Conservation (phyloP, 2,888 invertebrate genomes). For the Conops quadrifasciatus region DNA sequence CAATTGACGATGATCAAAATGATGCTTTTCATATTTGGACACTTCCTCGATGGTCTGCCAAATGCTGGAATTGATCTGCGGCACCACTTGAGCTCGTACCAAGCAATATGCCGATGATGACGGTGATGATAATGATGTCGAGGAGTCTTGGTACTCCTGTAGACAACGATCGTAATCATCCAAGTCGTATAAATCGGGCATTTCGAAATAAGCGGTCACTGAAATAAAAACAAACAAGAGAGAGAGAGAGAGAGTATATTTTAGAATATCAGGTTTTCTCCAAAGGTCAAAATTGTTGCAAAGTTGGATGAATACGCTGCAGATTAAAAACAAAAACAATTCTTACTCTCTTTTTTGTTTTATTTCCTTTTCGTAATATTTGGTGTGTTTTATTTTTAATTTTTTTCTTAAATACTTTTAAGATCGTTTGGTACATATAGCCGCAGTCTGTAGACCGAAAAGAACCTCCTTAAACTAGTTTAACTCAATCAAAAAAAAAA, state of each 20-base stretch:
- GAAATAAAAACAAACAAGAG: constrained; percentile 6
- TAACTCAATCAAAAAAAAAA: too few relatives aligned
- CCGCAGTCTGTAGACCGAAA: too few relatives aligned
- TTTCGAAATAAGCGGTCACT: constrained; percentile 63
- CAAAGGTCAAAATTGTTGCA: too few relatives aligned
- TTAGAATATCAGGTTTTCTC: too few relatives aligned
- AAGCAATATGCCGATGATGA: constrained; percentile 54
- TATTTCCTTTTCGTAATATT: too few relatives aligned
- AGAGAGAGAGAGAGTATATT: not conserved
- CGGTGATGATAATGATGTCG: not conserved
- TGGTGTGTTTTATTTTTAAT: too few relatives aligned
- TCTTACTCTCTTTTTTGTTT: too few relatives aligned
- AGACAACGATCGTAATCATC: constrained; percentile 63
- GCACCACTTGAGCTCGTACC: constrained; percentile 56
- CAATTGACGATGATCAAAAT: constrained; percentile 58
- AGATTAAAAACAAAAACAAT: too few relatives aligned
- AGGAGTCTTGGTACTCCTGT: constrained; percentile 48
- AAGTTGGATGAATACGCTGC: too few relatives aligned
- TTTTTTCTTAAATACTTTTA: too few relatives aligned
- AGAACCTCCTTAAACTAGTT: too few relatives aligned
- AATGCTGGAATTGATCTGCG: constrained; percentile 48
- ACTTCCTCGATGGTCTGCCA: constrained; percentile 56
- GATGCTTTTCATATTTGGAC: constrained; percentile 55
- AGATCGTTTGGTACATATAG: too few relatives aligned
- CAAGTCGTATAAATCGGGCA: constrained; percentile 60